Conservation (phyloP, 2,797 vertebrate genomes). For the Crax fasciolata region DNA sequence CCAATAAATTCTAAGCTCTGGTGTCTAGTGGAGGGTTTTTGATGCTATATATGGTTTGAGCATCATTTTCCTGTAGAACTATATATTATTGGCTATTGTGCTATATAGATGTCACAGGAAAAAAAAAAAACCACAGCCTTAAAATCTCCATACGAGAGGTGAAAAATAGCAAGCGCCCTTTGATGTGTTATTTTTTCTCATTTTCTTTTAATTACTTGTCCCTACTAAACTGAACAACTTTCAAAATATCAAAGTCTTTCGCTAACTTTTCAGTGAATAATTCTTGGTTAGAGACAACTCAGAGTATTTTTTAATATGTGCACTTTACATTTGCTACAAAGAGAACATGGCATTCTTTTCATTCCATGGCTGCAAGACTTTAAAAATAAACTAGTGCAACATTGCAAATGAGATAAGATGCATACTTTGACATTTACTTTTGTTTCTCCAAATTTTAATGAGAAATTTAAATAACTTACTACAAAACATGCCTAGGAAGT, state of each 20-base stretch:
- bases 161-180: background rate
- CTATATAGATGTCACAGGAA: background rate
- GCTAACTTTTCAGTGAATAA: background rate
- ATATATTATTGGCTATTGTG: background rate
- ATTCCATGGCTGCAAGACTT: slow-evolving; percentile 56
- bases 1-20: background rate
- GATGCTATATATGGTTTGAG: background rate
- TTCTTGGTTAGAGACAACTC: background rate
- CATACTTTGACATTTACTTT: slow-evolving; percentile 60
- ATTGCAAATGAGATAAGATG: slow-evolving; percentile 41
- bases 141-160: background rate
- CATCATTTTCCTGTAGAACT: background rate
- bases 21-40: background rate
- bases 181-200: background rate
- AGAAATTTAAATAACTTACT: slow-evolving; percentile 53
- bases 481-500: background rate
- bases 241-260: background rate
- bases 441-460: slow-evolving; percentile 64
- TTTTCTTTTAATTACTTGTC: background rate
- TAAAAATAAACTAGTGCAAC: slow-evolving; percentile 66
- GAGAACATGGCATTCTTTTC: slow-evolving; percentile 56
- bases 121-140: background rate
- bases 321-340: background rate
- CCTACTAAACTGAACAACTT: background rate
- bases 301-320: slow-evolving; percentile 1